Percentiles rank a stretch among this genome's conserved stretches.
phyloP scores from a whole-genome alignment of 2,113 vertebrate species.

The Natator depressus region DNA sequence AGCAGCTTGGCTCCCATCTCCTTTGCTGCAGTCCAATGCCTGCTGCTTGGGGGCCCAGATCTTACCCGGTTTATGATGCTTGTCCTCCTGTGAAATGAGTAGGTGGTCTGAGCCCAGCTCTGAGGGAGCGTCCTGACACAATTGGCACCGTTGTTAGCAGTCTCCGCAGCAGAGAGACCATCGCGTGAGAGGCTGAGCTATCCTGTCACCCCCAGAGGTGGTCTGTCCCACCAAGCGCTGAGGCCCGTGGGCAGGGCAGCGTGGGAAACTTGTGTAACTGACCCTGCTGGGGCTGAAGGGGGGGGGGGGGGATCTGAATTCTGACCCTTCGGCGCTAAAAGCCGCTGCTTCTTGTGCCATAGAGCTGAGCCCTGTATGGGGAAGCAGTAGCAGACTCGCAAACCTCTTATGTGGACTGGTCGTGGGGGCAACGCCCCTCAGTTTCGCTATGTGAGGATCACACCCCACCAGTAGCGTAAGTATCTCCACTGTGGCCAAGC shows the following conservation, averaged over 20 bases:
- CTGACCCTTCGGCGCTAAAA: background rate
- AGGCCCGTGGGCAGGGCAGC: background rate
- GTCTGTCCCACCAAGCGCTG: background rate
- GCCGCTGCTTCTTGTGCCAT: background rate
- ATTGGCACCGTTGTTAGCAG: background rate
- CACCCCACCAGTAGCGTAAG: background rate
- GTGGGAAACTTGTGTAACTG: background rate
- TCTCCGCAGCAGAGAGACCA: background rate
- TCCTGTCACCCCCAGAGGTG: background rate
- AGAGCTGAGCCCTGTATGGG: background rate
- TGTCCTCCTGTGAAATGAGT: accelerated
- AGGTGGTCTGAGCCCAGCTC: background rate
- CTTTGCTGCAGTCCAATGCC: background rate
- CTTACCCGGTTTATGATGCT: background rate
- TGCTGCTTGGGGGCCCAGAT: background rate
- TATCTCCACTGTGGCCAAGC: background rate
- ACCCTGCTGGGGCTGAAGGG: background rate
- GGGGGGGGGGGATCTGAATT: background rate
- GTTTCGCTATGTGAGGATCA: background rate
- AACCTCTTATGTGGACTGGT: background rate
- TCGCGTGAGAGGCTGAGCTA: background rate
- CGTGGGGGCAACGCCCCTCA: background rate
- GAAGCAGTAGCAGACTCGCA: background rate
- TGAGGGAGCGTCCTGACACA: background rate
- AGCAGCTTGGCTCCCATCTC: background rate